Percentiles rank a stretch among this genome's conserved stretches.
Evolutionary conservation across 2,888 invertebrate species (phyloP).

Genomic region (Epicampocera succincta): DNA sequence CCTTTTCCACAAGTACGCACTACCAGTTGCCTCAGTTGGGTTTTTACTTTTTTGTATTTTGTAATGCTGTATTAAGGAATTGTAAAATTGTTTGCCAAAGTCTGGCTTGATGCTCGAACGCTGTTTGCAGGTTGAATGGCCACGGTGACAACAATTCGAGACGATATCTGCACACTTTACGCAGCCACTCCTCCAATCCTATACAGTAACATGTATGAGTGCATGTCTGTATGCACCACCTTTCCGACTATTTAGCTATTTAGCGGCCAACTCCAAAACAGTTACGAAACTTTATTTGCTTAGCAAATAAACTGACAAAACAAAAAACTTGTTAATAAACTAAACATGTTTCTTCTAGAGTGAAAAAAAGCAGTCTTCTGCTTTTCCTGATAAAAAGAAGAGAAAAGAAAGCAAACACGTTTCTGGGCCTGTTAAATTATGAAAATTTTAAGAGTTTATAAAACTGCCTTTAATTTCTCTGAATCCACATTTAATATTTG

Average conservation of each 20-base stretch:
- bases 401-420: too few species aligned
- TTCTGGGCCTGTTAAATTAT: background rate
- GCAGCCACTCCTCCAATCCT: background rate
- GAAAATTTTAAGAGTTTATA: background rate
- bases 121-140: slow-evolving; percentile 56
- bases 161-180: slow-evolving; percentile 23
- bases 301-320: slow-evolving; percentile 1
- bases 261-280: slow-evolving; percentile 48
- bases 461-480: slow-evolving; percentile 24
- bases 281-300: slow-evolving; percentile 51
- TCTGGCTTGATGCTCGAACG: slow-evolving; percentile 36
- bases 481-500: slow-evolving; percentile 42
- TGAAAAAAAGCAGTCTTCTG: too few species aligned
- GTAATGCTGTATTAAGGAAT: slow-evolving; percentile 63
- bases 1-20: slow-evolving; percentile 71
- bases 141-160: slow-evolving; percentile 54
- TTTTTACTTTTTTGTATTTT: slow-evolving; percentile 17
- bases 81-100: slow-evolving; percentile 62
- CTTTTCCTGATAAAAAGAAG: too few species aligned
- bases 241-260: slow-evolving; percentile 25
- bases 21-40: slow-evolving; percentile 55
- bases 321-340: slow-evolving; percentile 58
- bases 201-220: background rate
- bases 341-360: slow-evolving; percentile 36
- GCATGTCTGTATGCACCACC: background rate